Evolutionary conservation across 53 echinoderm and acorn worm species (phyloP).

Genomic region (Paelopatides confundens): DNA sequence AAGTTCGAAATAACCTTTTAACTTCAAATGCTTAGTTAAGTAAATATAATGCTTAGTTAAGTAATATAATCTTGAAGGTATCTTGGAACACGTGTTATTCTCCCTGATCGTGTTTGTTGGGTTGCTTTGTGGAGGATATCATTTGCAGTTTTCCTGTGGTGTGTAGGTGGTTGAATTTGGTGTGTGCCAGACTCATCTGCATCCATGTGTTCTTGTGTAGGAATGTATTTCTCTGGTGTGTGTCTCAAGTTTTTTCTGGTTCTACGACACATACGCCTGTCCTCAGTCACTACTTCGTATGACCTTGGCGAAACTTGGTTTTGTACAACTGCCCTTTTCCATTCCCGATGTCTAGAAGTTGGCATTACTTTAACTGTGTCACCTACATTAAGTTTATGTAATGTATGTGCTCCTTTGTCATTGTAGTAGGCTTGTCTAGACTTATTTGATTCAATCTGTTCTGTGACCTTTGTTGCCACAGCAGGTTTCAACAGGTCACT

Average conservation of each 20-base stretch:
- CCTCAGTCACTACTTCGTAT: too few relatives aligned
- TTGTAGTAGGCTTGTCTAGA: constrained; percentile 10
- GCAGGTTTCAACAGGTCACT: constrained; percentile 1
- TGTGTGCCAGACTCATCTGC: background rate
- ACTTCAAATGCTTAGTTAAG: too few relatives aligned
- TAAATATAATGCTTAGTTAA: background rate
- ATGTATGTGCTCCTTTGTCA: background rate
- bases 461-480: background rate
- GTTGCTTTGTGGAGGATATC: background rate
- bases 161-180: background rate
- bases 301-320: constrained; percentile 16
- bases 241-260: background rate
- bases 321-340: background rate
- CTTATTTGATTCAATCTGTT: background rate
- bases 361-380: constrained; percentile 19
- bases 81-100: background rate
- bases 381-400: too few relatives aligned
- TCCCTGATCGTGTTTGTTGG: background rate
- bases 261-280: too few relatives aligned
- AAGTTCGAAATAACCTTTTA: too few relatives aligned
- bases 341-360: background rate
- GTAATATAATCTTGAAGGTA: background rate
- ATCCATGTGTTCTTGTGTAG: background rate
- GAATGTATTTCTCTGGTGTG: background rate
- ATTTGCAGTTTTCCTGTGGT: background rate